Evolutionary conservation across 2,888 invertebrate genomes (phyloP), one percentile per base, ranked within the genome.

Genomic region (Cabera pusaria): DNA sequence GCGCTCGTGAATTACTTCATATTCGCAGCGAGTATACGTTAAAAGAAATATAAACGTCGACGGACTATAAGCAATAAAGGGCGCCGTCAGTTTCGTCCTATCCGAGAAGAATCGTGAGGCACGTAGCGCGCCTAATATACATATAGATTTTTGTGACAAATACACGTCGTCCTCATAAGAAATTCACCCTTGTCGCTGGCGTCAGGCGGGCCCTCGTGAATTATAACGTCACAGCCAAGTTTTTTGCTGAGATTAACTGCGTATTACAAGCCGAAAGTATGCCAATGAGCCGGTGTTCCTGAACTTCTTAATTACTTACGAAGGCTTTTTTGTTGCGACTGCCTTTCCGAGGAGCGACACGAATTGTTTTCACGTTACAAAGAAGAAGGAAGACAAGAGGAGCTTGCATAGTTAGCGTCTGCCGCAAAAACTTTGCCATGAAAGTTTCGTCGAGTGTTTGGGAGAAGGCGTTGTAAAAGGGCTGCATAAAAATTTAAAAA

Each of bases 181-280:
- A 76, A 84, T 78, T 80, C 79, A 75, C 76, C 75, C 76, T 71
- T 73, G 75, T 76, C 72, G 64, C 64, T 65, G 65, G 69, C 74
- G 65, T 56, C 47, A 59, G 67, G 71, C 68, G 70, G 69, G 65
- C 63, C 58, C 57, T 59, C 56, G 71, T 82, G 79, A 83, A 81
- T 84, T 79, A 83, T 77, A 79, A 77, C 80, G 72, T 77, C 70
- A 65, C 62, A 66, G 67, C 60, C 66, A 78, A 83, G 70, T 81
- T 83, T 81, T 83, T 82, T 67, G 70, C 68, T 55, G 70, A 81
- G 80, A 82, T 81, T 82, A 82, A 78, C 77, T 77, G 76, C 75
- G 77, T 81, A 75, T 77, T 81, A 83, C 78, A 79, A 75, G 76
- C 68, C 58, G 61, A 76, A 83, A 83, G 80, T 81, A 77, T 79